Evolutionary conservation across 2,888 invertebrate genomes (phyloP), one percentile per base, ranked within the genome.

Genomic region (Lepidocyrtoides sp.): DNA sequence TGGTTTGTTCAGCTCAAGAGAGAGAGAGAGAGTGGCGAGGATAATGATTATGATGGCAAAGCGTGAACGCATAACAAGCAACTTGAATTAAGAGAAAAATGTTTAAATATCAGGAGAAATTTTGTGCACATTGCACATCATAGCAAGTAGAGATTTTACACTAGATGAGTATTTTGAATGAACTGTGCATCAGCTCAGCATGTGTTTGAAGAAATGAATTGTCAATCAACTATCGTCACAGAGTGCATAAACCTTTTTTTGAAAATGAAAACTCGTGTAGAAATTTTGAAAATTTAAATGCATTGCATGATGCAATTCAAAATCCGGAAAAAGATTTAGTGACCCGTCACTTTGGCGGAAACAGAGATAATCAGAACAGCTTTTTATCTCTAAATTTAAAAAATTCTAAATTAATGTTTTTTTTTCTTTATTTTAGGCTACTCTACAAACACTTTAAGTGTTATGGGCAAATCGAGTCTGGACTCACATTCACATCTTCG

Each of bases 401-500:
- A 84, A 26, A 66, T 3, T 23, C 66, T 14, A 83, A 5, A 82
- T 12, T 2, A 8, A 75, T 63, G 20, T 29, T 17, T 44, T 79
- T 69, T 88, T 29, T 26, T 36, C 79, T 79, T 48, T 41, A 41
- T 69, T 63, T 4, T 32, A 79, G 98, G 98, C 95, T 98, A 98
- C 96, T 97, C 97, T 95, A 97, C 97, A 95, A 98, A 98, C 96
- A 96, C 97, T 82, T 95, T 98, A 95, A 96, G 96, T 94, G 97
- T 96, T 93, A 97, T 97, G 97, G 97, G 97, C 92, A 98, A 98
- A 95, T 96, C 97, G 94, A 97, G 97, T 94, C 96, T 98, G 95
- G 98, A 98, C 95, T 97, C 98, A 83, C 98, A 98, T 96, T 96
- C 98, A 95, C 98, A 98, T 96, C 97, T 98, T 94, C 96, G 98